Percentiles rank a stretch among this genome's conserved stretches.
phyloP scores from a whole-genome alignment of 1,140 invertebrate species.

The Papilio dardanus region DNA sequence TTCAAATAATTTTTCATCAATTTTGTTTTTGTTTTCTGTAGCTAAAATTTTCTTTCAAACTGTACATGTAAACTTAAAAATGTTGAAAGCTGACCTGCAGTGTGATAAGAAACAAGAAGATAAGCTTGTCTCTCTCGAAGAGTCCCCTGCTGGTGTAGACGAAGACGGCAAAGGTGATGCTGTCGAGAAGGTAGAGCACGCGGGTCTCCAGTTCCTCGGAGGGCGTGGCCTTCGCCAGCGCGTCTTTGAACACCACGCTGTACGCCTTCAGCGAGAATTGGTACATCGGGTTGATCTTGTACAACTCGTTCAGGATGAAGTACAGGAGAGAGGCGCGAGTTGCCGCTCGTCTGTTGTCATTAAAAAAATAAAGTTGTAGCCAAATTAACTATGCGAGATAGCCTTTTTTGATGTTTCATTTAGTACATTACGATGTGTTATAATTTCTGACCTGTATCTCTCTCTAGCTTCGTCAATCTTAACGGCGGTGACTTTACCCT shows the following conservation, averaged over 20 bases:
- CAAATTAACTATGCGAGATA: too few species aligned
- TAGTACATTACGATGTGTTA: neutral
- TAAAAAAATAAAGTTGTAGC: slow-evolving; percentile 36
- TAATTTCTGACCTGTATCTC: slow-evolving; percentile 84
- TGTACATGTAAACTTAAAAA: neutral
- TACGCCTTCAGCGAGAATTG: slow-evolving; percentile 98
- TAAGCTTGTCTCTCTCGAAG: slow-evolving; percentile 96
- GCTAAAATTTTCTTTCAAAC: neutral
- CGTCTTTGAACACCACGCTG: slow-evolving; percentile 95
- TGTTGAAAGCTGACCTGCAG: slow-evolving; percentile 85
- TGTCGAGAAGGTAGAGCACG: slow-evolving; percentile 92
- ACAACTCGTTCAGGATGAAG: slow-evolving; percentile 96
- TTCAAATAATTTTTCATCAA: neutral
- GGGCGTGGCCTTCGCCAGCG: slow-evolving; percentile 87
- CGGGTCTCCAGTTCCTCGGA: slow-evolving; percentile 88
- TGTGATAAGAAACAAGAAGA: slow-evolving; percentile 94
- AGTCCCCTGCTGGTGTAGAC: slow-evolving; percentile 95
- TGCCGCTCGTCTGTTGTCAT: slow-evolving; percentile 87
- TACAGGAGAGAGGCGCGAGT: slow-evolving; percentile 94
- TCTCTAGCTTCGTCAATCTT: slow-evolving; percentile 96
- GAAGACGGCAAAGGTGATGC: slow-evolving; percentile 93
- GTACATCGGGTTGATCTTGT: slow-evolving; percentile 97
- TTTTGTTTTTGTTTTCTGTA: neutral
- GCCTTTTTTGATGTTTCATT: too few species aligned
- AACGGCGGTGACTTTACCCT: slow-evolving; percentile 92